Evolutionary conservation across 1,140 invertebrate species (phyloP).

Genomic region (Stegodyphus dumicola): DNA sequence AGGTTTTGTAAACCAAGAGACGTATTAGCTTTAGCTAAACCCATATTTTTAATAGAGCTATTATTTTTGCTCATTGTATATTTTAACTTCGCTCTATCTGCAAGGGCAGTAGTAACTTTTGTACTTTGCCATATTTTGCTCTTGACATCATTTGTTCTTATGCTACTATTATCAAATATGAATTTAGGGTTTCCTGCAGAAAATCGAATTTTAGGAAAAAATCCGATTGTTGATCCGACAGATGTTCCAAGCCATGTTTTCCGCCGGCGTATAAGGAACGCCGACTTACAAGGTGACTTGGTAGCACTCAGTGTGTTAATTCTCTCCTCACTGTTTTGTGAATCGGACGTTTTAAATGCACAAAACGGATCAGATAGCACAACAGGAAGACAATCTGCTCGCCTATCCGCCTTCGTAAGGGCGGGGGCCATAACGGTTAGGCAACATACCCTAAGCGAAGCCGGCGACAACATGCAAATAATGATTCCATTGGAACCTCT

Average conservation of each 20-base stretch:
- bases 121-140: slow-evolving; percentile 42
- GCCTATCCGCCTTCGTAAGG: slow-evolving; percentile 75
- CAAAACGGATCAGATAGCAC: slow-evolving; percentile 39
- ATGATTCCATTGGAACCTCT: slow-evolving; percentile 46
- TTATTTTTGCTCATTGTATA: slow-evolving; percentile 55
- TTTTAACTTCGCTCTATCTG: slow-evolving; percentile 38
- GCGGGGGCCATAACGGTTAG: slow-evolving; percentile 77
- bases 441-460: slow-evolving; percentile 60
- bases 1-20: slow-evolving; percentile 39
- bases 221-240: slow-evolving; percentile 3
- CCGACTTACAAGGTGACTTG: slow-evolving; percentile 1
- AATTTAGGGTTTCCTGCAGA: neutral
- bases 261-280: neutral
- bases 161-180: neutral
- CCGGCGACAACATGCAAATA: slow-evolving; percentile 60
- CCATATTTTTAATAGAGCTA: slow-evolving; percentile 37
- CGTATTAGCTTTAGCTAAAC: slow-evolving; percentile 50
- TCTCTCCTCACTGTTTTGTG: slow-evolving; percentile 36
- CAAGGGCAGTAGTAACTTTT: slow-evolving; percentile 33
- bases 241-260: slow-evolving; percentile 15
- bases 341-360: slow-evolving; percentile 15
- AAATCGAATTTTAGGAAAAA: slow-evolving; percentile 13
- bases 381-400: slow-evolving; percentile 71
- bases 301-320: slow-evolving; percentile 1
- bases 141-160: slow-evolving; percentile 12